Evolutionary conservation across 2,888 invertebrate genomes (phyloP).

Genomic region (Scelioninae gen. 1): DNA sequence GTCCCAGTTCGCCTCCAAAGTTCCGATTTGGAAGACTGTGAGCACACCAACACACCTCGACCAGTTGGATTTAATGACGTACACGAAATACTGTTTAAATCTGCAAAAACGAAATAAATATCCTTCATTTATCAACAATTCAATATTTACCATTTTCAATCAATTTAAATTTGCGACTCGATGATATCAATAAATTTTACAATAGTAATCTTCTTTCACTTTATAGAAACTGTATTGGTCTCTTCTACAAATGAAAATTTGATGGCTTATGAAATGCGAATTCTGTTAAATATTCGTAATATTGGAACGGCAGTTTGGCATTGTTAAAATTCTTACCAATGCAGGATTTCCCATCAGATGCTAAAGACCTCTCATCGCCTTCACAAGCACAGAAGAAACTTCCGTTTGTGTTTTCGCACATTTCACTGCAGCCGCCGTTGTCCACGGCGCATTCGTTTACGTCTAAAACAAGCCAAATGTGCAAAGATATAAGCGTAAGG

Average conservation of each 20-base stretch:
- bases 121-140: not conserved
- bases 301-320: not conserved
- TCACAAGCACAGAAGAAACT: slow-evolving; percentile 86
- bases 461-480: slow-evolving; percentile 74
- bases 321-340: slow-evolving; percentile 74
- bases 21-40: slow-evolving; percentile 77
- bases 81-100: slow-evolving; percentile 81
- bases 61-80: slow-evolving; percentile 84
- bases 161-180: not conserved
- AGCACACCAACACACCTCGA: slow-evolving; percentile 85
- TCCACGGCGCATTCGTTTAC: slow-evolving; percentile 83
- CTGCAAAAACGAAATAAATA: slow-evolving; percentile 63
- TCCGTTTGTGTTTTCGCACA: slow-evolving; percentile 86
- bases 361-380: slow-evolving; percentile 81
- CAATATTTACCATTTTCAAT: not conserved
- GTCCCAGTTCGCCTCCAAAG: slow-evolving; percentile 76
- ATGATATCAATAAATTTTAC: not conserved
- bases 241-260: not conserved
- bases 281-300: slow-evolving; percentile 9
- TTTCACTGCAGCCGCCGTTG: slow-evolving; percentile 86
- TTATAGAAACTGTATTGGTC: not conserved
- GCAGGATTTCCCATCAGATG: slow-evolving; percentile 80
- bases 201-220: not conserved
- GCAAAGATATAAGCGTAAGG: slow-evolving; percentile 14
- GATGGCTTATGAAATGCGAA: not conserved